phyloP scores from a whole-genome alignment of 2,113 vertebrate genomes.

The Dasyornis broadbenti region DNA sequence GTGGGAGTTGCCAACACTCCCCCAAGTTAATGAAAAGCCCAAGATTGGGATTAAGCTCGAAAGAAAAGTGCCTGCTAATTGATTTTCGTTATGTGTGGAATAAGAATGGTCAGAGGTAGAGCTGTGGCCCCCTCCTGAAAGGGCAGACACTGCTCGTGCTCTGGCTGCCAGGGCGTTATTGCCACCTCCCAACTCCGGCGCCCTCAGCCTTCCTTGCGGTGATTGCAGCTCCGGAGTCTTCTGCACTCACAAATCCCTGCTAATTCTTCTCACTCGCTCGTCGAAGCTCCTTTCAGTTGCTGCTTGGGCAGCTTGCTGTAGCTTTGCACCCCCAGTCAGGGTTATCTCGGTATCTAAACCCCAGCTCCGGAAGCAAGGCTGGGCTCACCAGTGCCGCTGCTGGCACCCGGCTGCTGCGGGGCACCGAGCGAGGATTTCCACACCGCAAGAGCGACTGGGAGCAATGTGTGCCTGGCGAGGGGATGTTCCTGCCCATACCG shows the following conservation, averaged over 20 bases:
- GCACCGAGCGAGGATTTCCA: accelerated
- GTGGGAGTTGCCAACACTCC: constrained; percentile 14
- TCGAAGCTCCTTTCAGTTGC: background rate
- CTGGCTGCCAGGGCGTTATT: accelerated
- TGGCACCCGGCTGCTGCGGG: accelerated
- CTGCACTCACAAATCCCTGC: background rate
- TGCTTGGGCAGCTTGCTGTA: background rate
- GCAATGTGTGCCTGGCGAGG: accelerated
- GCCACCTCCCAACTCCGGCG: background rate
- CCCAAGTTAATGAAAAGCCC: background rate
- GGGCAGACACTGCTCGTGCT: background rate
- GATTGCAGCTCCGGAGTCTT: background rate
- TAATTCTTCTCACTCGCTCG: background rate
- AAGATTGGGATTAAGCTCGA: background rate
- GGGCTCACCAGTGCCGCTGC: accelerated
- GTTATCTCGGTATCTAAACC: accelerated
- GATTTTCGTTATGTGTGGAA: background rate
- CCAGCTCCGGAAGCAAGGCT: accelerated
- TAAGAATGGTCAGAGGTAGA: background rate
- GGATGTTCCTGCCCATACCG: accelerated
- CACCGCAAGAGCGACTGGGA: accelerated
- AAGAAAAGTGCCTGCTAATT: background rate
- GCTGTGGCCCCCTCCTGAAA: background rate
- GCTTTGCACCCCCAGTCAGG: accelerated
- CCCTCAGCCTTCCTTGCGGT: background rate